phyloP scores from a whole-genome alignment of 2,113 vertebrate species.

The Cygnus atratus region DNA sequence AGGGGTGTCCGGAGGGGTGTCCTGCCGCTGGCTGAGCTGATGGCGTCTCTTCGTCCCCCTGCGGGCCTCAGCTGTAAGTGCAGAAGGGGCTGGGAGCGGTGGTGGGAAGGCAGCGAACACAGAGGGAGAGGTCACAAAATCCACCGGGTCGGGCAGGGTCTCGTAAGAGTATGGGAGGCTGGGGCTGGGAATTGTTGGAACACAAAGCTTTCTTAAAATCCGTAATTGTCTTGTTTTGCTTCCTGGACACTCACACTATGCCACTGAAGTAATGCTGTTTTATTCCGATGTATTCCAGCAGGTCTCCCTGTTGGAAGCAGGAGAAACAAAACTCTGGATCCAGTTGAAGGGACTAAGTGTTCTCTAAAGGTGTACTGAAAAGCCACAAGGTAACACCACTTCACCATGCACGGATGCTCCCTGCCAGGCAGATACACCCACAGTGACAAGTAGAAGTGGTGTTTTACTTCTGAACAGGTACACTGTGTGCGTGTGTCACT shows the following conservation, averaged over 20 bases:
- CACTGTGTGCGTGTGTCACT: fast-evolving
- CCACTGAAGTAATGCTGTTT: neutral
- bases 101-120: fast-evolving
- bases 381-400: neutral
- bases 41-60: fast-evolving
- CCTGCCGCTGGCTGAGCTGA: neutral
- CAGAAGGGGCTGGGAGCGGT: neutral
- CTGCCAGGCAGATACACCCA: neutral
- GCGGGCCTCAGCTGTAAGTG: fast-evolving
- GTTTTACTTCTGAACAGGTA: neutral
- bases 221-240: neutral
- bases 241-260: neutral
- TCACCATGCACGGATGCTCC: neutral
- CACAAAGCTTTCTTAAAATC: neutral
- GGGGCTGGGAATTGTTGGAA: neutral
- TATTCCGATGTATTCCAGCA: neutral
- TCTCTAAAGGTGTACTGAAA: neutral
- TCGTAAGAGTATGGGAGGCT: neutral
- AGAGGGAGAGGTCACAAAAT: neutral
- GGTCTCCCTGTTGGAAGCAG: neutral
- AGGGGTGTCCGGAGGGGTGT: fast-evolving
- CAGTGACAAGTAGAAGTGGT: neutral
- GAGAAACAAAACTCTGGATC: neutral
- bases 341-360: neutral
- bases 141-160: neutral